A percentile compares a stretch with the other conserved stretches of the same genome.
These are phyloP conservation scores for Cyphomyrus discorhynchus DNA, from an alignment of 2,113 vertebrate genomes.

Conservation along the genomic window DNA sequence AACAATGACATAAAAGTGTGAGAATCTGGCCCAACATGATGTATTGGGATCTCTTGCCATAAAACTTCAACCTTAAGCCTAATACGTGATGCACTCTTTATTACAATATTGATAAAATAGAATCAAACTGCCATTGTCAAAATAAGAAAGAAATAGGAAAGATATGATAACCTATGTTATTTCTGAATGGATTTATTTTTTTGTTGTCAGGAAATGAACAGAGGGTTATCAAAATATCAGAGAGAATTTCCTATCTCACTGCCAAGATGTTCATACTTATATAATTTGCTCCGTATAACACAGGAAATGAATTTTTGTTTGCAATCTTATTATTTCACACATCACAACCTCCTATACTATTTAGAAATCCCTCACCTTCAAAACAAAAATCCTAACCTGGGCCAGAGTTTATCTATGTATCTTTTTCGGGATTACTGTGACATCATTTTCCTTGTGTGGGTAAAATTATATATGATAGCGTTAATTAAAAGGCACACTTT, in stretches of 20 bases:
- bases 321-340: slow-evolving; percentile 48
- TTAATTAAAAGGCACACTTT: slow-evolving; percentile 17
- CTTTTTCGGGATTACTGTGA: slow-evolving; percentile 14
- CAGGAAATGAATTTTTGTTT: slow-evolving; percentile 94
- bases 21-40: slow-evolving; percentile 71
- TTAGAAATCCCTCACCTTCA: slow-evolving; percentile 47
- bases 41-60: slow-evolving; percentile 58
- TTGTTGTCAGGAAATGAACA: slow-evolving; percentile 99
- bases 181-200: slow-evolving; percentile 76
- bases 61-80: slow-evolving; percentile 66
- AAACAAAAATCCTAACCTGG: slow-evolving; percentile 42
- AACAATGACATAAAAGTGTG: slow-evolving; percentile 86
- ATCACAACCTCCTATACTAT: slow-evolving; percentile 56
- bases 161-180: slow-evolving; percentile 72
- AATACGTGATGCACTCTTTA: slow-evolving; percentile 82
- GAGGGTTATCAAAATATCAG: slow-evolving; percentile 95
- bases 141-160: slow-evolving; percentile 42
- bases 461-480: not conserved
- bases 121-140: slow-evolving; percentile 61
- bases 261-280: slow-evolving; percentile 88
- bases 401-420: slow-evolving; percentile 29
- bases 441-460: not conserved
- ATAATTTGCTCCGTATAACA: slow-evolving; percentile 76
- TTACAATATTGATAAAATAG: slow-evolving; percentile 68
- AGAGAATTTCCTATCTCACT: slow-evolving; percentile 81